Evolutionary conservation across 2,888 invertebrate genomes (phyloP).

Genomic region (Phyllotreta cruciferae): DNA sequence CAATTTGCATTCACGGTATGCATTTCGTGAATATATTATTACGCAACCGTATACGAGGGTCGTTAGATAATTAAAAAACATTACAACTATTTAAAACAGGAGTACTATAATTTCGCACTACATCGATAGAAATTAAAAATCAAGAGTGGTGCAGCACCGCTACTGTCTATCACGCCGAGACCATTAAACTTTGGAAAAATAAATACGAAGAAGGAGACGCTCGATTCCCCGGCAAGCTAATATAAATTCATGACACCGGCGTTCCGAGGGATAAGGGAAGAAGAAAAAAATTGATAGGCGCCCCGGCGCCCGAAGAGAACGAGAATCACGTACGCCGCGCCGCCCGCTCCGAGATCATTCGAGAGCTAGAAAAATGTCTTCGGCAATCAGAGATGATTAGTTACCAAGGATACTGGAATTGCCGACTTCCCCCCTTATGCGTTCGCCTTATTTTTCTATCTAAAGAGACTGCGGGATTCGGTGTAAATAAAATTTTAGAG

Average conservation of each 20-base stretch:
- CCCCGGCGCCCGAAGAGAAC: conserved; percentile 38
- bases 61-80: too few species aligned
- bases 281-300: conserved; percentile 35
- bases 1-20: too few species aligned
- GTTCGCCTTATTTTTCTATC: conserved; percentile 34
- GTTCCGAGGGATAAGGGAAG: conserved; percentile 27
- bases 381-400: conserved; percentile 56
- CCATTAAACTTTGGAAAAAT: conserved; percentile 33
- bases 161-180: conserved; percentile 28
- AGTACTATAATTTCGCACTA: too few species aligned
- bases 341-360: conserved; percentile 32
- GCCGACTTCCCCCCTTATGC: conserved; percentile 37
- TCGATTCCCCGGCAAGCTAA: conserved; percentile 27
- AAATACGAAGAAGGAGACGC: conserved; percentile 29
- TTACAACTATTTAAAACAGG: too few species aligned
- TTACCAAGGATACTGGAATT: conserved; percentile 52
- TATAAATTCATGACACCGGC: conserved; percentile 37
- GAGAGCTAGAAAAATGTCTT: conserved; percentile 49
- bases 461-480: conserved; percentile 21
- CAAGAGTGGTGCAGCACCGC: conserved; percentile 12
- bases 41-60: too few species aligned
- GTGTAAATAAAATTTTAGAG: conserved; percentile 3
- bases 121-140: too few species aligned
- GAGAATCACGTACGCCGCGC: conserved; percentile 53
- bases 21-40: too few species aligned